Evolutionary conservation across 2,797 vertebrate genomes (phyloP).

Genomic region (Pipistrellus kuhlii): DNA sequence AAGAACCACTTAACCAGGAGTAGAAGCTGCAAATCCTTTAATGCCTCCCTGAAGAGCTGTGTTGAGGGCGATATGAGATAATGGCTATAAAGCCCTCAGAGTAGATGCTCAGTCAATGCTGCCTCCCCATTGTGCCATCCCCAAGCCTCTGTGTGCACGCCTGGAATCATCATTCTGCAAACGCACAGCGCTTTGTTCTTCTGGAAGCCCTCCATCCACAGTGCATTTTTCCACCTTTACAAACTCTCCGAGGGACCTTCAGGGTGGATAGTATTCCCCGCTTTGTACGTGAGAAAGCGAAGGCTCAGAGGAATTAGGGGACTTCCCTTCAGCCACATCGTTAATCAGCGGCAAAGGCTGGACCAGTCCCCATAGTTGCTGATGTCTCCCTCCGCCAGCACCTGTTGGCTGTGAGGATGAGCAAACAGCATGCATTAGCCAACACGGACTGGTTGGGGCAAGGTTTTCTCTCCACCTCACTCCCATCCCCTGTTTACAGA

Average conservation of each 20-base stretch:
- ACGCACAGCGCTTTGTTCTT: not conserved
- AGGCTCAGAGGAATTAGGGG: not conserved
- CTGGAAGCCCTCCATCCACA: not conserved
- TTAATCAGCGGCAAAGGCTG: not conserved
- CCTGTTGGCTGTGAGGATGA: not conserved
- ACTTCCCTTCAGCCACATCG: not conserved
- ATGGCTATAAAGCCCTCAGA: not conserved
- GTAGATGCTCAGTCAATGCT: not conserved
- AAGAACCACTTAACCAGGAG: not conserved
- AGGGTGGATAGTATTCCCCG: not conserved
- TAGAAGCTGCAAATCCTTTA: not conserved
- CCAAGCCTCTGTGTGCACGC: not conserved
- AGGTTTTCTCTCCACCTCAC: rapidly evolving
- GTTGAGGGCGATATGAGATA: not conserved
- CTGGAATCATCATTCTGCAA: not conserved
- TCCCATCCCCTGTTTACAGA: not conserved
- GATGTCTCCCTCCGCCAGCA: not conserved
- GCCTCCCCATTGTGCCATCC: not conserved
- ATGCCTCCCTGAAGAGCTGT: not conserved
- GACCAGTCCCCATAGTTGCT: not conserved
- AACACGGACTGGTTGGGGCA: not conserved
- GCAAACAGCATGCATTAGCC: not conserved
- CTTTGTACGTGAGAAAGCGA: not conserved
- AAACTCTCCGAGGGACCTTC: not conserved
- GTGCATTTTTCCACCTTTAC: not conserved